These are phyloP conservation scores for Dallia pectoralis DNA, from an alignment of 2,797 vertebrate species.

Conservation along the genomic window DNA sequence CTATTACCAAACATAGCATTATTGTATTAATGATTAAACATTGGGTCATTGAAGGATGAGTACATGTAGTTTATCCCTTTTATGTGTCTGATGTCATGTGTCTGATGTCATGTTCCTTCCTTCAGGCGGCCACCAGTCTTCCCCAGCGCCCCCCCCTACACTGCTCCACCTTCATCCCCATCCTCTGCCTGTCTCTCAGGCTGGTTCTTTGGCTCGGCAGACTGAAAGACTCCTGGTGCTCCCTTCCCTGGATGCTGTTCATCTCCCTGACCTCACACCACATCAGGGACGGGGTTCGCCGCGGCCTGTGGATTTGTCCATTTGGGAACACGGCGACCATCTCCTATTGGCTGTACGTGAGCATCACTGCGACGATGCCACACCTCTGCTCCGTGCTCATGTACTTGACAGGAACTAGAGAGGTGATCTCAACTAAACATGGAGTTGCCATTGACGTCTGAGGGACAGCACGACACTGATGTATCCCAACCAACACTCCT, in stretches of 20 bases:
- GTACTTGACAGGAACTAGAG: slow-evolving; percentile 91
- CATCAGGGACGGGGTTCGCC: slow-evolving; percentile 88
- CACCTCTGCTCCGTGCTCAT: slow-evolving; percentile 92
- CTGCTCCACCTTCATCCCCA: slow-evolving; percentile 89
- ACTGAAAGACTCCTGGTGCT: slow-evolving; percentile 93
- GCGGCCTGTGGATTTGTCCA: slow-evolving; percentile 92
- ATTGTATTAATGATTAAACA: too few relatives aligned
- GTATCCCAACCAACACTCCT: neutral
- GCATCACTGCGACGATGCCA: slow-evolving; percentile 88
- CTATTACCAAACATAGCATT: too few relatives aligned
- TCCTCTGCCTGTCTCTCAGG: slow-evolving; percentile 84
- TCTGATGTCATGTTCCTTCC: neutral
- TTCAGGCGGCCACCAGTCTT: slow-evolving; percentile 86
- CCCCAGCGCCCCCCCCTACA: slow-evolving; percentile 89
- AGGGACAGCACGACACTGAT: slow-evolving; percentile 18
- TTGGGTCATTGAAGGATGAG: too few relatives aligned
- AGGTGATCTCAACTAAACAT: slow-evolving; percentile 90
- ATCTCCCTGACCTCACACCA: slow-evolving; percentile 94
- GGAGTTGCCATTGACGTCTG: slow-evolving; percentile 89
- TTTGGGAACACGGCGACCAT: slow-evolving; percentile 91
- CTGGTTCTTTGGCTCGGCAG: slow-evolving; percentile 86
- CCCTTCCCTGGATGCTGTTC: slow-evolving; percentile 95
- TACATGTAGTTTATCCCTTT: too few relatives aligned
- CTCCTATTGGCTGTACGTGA: slow-evolving; percentile 92
- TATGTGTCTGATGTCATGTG: too few relatives aligned